A percentile compares a stretch with the other conserved stretches of the same genome.
These are phyloP conservation scores for Clarias magur DNA, from an alignment of 2,113 vertebrate species.

Conservation along the genomic window DNA sequence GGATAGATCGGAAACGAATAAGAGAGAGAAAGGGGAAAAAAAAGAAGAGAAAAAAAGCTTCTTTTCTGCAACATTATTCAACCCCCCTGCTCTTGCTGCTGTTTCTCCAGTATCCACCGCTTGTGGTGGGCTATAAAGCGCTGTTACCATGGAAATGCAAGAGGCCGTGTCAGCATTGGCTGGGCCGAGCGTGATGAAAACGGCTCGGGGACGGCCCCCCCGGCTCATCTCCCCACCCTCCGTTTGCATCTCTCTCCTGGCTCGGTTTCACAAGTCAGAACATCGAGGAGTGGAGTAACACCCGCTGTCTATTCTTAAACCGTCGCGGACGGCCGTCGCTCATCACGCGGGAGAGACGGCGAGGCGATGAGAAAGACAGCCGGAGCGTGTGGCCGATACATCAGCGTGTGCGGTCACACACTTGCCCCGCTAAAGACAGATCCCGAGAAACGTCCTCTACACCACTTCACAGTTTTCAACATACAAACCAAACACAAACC, in stretches of 20 bases:
- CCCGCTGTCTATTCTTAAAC: slow-evolving; percentile 20
- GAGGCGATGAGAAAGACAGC: not conserved
- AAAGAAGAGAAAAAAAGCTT: not conserved
- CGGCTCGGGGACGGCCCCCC: slow-evolving; percentile 33
- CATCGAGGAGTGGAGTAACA: slow-evolving; percentile 6
- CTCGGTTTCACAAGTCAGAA: slow-evolving; percentile 33
- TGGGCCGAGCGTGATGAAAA: slow-evolving; percentile 38
- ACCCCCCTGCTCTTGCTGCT: slow-evolving; percentile 17
- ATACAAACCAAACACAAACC: not conserved
- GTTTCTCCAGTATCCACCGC: slow-evolving; percentile 48
- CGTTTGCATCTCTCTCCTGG: slow-evolving; percentile 36
- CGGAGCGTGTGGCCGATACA: not conserved
- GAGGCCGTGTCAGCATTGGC: slow-evolving; percentile 53
- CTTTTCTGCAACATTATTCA: slow-evolving; percentile 26
- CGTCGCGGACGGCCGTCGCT: not conserved
- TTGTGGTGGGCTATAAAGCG: slow-evolving; percentile 52
- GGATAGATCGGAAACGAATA: not conserved
- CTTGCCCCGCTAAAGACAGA: not conserved
- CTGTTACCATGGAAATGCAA: slow-evolving; percentile 57
- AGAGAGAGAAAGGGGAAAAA: not conserved
- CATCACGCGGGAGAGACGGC: not conserved
- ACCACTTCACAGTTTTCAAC: not conserved
- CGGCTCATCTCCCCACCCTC: slow-evolving; percentile 30
- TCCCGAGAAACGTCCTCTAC: not conserved
- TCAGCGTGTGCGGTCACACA: not conserved